These are phyloP conservation scores for Adelosebastes latens DNA, from an alignment of 2,797 vertebrate genomes.

Conservation along the genomic window DNA sequence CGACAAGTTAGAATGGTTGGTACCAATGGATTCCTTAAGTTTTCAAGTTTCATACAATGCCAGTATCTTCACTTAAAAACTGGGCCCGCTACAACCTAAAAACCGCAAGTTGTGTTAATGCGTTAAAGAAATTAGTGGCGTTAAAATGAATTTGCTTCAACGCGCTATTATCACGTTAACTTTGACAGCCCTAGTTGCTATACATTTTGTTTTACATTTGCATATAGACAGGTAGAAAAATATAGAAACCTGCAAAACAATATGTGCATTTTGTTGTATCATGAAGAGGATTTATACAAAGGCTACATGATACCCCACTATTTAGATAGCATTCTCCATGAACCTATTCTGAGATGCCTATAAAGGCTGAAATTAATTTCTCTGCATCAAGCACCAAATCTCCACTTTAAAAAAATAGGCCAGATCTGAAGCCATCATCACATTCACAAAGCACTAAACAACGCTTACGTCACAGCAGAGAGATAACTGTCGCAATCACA, in stretches of 20 bases:
- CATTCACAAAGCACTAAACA: slow-evolving; percentile 36
- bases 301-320: neutral
- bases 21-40: neutral
- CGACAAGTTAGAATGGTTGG: neutral
- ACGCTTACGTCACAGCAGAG: slow-evolving; percentile 29
- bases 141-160: too few species aligned
- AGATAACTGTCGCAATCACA: slow-evolving; percentile 56
- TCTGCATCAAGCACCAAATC: neutral
- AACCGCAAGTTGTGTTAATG: neutral
- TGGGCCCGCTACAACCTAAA: neutral
- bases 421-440: slow-evolving; percentile 26
- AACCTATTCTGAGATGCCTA: neutral
- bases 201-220: too few species aligned
- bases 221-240: neutral
- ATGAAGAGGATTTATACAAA: neutral
- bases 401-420: neutral
- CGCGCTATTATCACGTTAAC: neutral
- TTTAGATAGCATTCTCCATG: neutral
- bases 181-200: neutral
- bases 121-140: neutral
- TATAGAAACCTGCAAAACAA: neutral
- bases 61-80: neutral
- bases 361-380: neutral
- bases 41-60: too few species aligned
- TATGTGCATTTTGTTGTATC: neutral